These are phyloP conservation scores for Doris montereyensis DNA, from an alignment of 2,888 invertebrate genomes.

Conservation along the genomic window DNA sequence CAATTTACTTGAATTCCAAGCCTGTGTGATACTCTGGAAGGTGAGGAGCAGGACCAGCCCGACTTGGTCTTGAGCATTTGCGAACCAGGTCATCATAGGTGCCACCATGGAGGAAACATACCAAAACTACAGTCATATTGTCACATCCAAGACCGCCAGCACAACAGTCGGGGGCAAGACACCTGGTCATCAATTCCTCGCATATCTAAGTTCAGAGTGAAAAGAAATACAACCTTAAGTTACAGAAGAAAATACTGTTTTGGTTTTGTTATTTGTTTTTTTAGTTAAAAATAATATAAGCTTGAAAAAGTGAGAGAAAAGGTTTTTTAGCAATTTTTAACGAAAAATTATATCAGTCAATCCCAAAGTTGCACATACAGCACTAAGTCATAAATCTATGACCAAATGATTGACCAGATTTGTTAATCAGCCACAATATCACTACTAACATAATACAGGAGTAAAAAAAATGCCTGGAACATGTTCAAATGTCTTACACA, in stretches of 20 bases:
- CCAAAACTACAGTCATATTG: constrained; percentile 97
- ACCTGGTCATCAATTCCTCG: constrained; percentile 93
- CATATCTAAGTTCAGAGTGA: constrained; percentile 80
- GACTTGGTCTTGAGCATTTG: constrained; percentile 63
- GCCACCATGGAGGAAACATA: constrained; percentile 81
- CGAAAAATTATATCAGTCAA: too few species aligned
- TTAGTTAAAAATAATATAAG: too few species aligned
- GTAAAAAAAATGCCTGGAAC: too few species aligned
- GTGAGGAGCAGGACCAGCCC: constrained; percentile 55
- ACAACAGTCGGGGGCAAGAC: constrained; percentile 96
- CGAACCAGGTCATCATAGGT: constrained; percentile 72
- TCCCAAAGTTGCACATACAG: too few species aligned
- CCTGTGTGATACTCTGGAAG: constrained; percentile 48
- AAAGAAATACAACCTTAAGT: background rate
- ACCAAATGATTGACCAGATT: too few species aligned
- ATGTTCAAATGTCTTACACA: too few species aligned
- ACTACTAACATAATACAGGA: too few species aligned
- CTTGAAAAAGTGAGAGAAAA: too few species aligned
- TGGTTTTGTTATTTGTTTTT: too few species aligned
- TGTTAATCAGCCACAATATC: too few species aligned
- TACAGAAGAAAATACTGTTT: background rate
- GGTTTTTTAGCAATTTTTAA: too few species aligned
- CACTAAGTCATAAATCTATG: too few species aligned
- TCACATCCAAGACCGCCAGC: constrained; percentile 98
- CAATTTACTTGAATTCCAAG: constrained; percentile 43